These are phyloP conservation scores for Aphaenogaster rudis DNA, from an alignment of 1,140 invertebrate species.

Conservation along the genomic window DNA sequence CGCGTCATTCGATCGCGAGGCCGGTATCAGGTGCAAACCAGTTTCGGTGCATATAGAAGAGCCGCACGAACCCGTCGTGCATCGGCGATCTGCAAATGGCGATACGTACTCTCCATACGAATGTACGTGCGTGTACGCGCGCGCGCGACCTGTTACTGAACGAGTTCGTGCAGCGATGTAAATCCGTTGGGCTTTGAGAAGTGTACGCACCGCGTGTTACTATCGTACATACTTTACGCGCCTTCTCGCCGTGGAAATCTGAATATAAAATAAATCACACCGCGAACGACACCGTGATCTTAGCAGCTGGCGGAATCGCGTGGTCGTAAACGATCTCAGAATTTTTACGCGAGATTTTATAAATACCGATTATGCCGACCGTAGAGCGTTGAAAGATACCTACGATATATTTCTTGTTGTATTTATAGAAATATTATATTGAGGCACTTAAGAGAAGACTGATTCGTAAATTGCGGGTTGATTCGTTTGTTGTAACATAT, in stretches of 20 bases:
- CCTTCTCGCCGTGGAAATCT: conserved; percentile 8
- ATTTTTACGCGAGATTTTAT: conserved; percentile 25
- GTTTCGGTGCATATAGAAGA: conserved; percentile 79
- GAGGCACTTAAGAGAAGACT: neutral
- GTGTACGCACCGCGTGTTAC: conserved; percentile 42
- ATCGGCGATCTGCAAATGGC: conserved; percentile 80
- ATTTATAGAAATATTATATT: conserved; percentile 10
- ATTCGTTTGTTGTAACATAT: neutral
- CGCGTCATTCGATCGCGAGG: conserved; percentile 85
- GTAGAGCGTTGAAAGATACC: neutral
- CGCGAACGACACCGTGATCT: conserved; percentile 12
- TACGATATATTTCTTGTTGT: neutral
- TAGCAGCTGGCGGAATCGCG: neutral
- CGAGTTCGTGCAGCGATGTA: conserved; percentile 54
- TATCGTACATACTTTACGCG: conserved; percentile 54
- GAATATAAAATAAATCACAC: conserved; percentile 46
- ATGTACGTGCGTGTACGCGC: conserved; percentile 30
- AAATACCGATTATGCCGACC: conserved; percentile 14
- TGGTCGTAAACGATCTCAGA: conserved; percentile 27
- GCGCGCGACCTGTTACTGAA: conserved; percentile 35
- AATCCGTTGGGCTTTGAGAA: conserved; percentile 53
- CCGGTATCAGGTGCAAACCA: conserved; percentile 86
- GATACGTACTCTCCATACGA: conserved; percentile 73
- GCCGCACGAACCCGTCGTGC: conserved; percentile 63
- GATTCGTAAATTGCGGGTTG: neutral